Base-by-base conservation (phyloP, 2,797 vertebrate genomes). In the Acipenser transmontanus region DNA sequence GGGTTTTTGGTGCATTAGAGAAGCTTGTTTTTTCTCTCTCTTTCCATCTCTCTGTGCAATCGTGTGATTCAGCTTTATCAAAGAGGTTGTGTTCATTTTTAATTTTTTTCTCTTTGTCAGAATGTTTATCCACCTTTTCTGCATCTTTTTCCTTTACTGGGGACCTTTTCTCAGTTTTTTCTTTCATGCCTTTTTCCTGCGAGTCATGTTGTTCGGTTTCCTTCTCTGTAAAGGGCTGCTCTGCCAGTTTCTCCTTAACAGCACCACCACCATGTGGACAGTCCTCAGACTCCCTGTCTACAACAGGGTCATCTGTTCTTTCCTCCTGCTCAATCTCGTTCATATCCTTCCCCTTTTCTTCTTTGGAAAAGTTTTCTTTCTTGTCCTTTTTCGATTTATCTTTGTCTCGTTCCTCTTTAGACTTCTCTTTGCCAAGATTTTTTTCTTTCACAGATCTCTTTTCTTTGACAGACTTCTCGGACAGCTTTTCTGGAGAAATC, bases 81-180 rank as follows among this genome's bases (percentile, higher is more conserved):
- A 84, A 84, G 12, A 66, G 72, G 68, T 80, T 90, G 70, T 93
- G 91, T 34, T 99, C 97, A 4, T 83, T 82, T 82, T 94, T 98
- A 49, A 87, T 67, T 76, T 94, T 98, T 77, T 92, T 99, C 49
- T 99, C 97, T 83, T 93, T 98, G 74, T 99, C 97, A 50, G 75
- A 76, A 80, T 83, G 88, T 83, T 88, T 97, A 76, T 98, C 96
- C 65, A 61, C 65, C 81, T 93, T 97, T 57, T 99, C 97, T 9
- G 71, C 47, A n/a, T 98, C 96, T 68, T 88, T 93, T 73, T 99
- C 96, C 81, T 93, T 98, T 72, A 75, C 81, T 47, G 83, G 85
- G 47, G 82, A 81, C 77, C 91, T 89, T 77, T 92, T 97, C 71
- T 99, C 97, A 59, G 71, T 73, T 85, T 91, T 98, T 67, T 98